phyloP scores from a whole-genome alignment of 2,113 vertebrate species.

The Macrotis lagotis region DNA sequence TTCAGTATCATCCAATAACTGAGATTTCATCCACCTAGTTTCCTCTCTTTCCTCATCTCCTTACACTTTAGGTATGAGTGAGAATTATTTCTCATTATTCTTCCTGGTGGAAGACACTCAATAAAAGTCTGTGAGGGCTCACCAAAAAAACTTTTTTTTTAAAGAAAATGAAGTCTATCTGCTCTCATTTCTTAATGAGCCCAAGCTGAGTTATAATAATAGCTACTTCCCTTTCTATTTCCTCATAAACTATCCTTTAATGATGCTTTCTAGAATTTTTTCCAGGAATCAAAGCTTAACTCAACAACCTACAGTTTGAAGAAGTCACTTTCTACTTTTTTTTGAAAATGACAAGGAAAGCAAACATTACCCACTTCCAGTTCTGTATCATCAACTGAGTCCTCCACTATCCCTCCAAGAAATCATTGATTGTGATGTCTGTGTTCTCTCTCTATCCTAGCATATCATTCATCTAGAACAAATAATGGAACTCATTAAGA shows the following conservation, averaged over 20 bases:
- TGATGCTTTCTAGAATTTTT: not conserved
- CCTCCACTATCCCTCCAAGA: not conserved
- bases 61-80: conserved; percentile 1
- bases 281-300: not conserved
- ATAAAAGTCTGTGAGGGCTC: conserved; percentile 69
- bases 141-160: not conserved
- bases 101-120: conserved; percentile 4
- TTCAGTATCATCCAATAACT: not conserved
- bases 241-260: not conserved
- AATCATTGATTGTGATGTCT: not conserved
- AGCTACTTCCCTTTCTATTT: not conserved
- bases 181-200: not conserved
- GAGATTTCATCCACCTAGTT: not conserved
- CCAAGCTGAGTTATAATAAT: not conserved
- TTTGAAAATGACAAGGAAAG: not conserved
- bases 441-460: not conserved
- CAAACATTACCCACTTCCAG: not conserved
- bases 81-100: conserved; percentile 36
- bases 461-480: not conserved
- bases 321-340: not conserved
- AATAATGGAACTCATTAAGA: not conserved
- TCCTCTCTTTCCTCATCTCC: no score
- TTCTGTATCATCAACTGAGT: not conserved
- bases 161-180: no score
- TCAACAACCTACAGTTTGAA: not conserved